Percentiles rank a stretch among this genome's conserved stretches.
These are phyloP conservation scores for Neostethus bicornis DNA, from an alignment of 2,797 vertebrate genomes.

Conservation along the genomic window DNA sequence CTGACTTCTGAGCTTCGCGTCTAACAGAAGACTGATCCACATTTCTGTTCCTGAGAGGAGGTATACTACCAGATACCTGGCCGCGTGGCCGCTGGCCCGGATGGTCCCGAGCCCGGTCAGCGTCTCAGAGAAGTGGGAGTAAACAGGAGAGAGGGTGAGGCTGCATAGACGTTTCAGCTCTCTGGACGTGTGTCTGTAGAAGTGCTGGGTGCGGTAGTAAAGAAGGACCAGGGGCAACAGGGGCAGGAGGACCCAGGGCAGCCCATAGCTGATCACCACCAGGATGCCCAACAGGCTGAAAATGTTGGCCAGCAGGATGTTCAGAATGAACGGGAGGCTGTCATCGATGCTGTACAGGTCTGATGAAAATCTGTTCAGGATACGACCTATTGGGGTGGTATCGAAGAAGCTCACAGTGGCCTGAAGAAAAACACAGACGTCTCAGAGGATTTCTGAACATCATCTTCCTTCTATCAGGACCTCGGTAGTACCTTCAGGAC, in stretches of 20 bases:
- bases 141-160: conserved; percentile 92
- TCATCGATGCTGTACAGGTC: conserved; percentile 92
- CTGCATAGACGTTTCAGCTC: conserved; percentile 93
- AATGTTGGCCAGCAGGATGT: conserved; percentile 89
- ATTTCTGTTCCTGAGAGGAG: not conserved
- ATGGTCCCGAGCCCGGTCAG: conserved; percentile 88
- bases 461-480: not conserved
- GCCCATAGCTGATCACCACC: conserved; percentile 86
- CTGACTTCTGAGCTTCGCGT: too few relatives aligned
- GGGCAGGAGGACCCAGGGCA: conserved; percentile 89
- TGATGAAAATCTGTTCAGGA: conserved; percentile 95
- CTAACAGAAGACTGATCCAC: not conserved
- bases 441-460: too few relatives aligned
- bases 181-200: conserved; percentile 88
- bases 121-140: conserved; percentile 95
- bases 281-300: conserved; percentile 87
- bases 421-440: conserved; percentile 59
- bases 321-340: conserved; percentile 91
- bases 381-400: conserved; percentile 86
- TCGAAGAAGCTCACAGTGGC: conserved; percentile 92
- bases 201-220: conserved; percentile 86
- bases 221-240: conserved; percentile 83
- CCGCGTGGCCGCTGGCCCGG: conserved; percentile 82
- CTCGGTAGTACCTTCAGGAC: conserved; percentile 82
- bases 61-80: too few relatives aligned